These are phyloP conservation scores for Drosophila asahinai DNA, from an alignment of 1,140 invertebrate species.

Conservation along the genomic window DNA sequence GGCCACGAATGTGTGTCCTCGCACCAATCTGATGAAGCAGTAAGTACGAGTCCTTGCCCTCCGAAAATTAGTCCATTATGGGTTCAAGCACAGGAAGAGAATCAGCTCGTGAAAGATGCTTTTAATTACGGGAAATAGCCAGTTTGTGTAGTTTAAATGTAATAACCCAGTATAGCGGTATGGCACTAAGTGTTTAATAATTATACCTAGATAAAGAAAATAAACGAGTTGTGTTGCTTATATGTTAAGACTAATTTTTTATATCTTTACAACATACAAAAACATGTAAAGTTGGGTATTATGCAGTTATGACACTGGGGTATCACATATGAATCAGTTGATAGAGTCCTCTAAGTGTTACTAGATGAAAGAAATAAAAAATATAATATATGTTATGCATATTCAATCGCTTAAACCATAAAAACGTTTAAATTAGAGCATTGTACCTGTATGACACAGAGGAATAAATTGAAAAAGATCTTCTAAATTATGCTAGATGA, in stretches of 20 bases:
- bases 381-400: no score
- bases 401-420: background rate
- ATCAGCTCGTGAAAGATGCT: background rate
- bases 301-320: background rate
- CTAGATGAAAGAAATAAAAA: background rate
- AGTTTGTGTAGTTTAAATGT: background rate
- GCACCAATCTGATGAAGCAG: conserved; percentile 99
- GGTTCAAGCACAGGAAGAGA: background rate
- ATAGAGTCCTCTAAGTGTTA: background rate
- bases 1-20: conserved; percentile 97
- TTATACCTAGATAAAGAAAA: background rate
- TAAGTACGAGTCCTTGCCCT: conserved; percentile 87
- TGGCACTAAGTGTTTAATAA: background rate
- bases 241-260: background rate
- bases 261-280: background rate
- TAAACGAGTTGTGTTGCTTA: no score
- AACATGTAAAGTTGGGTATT: background rate
- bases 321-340: background rate
- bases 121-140: background rate
- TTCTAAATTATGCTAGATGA: background rate
- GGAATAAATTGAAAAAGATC: background rate
- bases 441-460: background rate
- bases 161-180: background rate
- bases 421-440: background rate
- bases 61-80: conserved; percentile 6